phyloP scores from a whole-genome alignment of 2,113 vertebrate genomes.

The Passer domesticus region DNA sequence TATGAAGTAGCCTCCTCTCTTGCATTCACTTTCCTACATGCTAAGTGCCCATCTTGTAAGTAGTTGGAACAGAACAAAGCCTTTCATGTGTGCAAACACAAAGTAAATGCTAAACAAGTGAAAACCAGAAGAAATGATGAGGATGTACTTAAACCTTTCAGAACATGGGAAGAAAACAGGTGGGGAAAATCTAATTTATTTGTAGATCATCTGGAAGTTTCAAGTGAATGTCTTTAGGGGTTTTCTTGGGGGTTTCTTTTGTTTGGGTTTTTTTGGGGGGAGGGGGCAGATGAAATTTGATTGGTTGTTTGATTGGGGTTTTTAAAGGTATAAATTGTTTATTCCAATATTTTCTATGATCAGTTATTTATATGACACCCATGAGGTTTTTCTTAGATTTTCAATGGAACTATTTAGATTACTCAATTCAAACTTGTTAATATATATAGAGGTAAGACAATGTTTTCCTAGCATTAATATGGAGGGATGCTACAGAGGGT shows the following conservation, averaged over 20 bases:
- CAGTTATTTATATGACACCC: not conserved
- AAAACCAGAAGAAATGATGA: not conserved
- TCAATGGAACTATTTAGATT: not conserved
- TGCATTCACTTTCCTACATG: not conserved
- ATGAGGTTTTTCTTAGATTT: not conserved
- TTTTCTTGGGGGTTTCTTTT: not conserved
- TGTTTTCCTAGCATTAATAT: not conserved
- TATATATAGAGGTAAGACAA: not conserved
- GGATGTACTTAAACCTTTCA: not conserved
- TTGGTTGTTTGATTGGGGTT: not conserved
- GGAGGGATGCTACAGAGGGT: not conserved
- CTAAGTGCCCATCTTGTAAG: not conserved
- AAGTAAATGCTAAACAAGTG: not conserved
- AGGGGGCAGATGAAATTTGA: not conserved
- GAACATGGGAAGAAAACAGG: not conserved
- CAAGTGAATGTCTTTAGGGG: not conserved
- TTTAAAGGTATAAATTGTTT: not conserved
- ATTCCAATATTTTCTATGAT: not conserved
- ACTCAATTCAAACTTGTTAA: not conserved
- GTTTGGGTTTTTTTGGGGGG: not conserved
- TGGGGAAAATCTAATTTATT: not conserved
- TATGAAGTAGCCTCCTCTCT: fast-evolving
- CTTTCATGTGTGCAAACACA: not conserved
- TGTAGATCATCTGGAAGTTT: not conserved
- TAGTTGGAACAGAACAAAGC: not conserved